These are phyloP conservation scores for Mus musculus DNA, from an alignment of 2,113 vertebrate genomes.

Conservation along the genomic window GRCm39 chr14:63167501-63168000, in stretches of 20 bases:
- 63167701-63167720: slow-evolving; percentile 98
- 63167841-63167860: not conserved
- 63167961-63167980: not conserved
- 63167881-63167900: not conserved
- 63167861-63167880: not conserved
- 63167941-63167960: not conserved
- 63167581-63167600: too few relatives aligned
- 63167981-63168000: not conserved
- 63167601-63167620: not conserved
- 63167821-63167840: slow-evolving; percentile 97
- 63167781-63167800: slow-evolving; percentile 94
- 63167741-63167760: slow-evolving; percentile 96
- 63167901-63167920: not conserved
- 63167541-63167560: too few relatives aligned
- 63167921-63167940: not conserved
- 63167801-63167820: slow-evolving; percentile 93
- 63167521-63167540: not conserved
- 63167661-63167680: slow-evolving; percentile 90
- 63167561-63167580: too few relatives aligned
- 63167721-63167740: slow-evolving; percentile 98
- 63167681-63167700: slow-evolving; percentile 94
- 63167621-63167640: not conserved
- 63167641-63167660: slow-evolving; percentile 57
- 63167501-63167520: not conserved
- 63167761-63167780: slow-evolving; percentile 98